Evolutionary conservation across 2,888 invertebrate species (phyloP).

Genomic region (Dryobotodes eremita): DNA sequence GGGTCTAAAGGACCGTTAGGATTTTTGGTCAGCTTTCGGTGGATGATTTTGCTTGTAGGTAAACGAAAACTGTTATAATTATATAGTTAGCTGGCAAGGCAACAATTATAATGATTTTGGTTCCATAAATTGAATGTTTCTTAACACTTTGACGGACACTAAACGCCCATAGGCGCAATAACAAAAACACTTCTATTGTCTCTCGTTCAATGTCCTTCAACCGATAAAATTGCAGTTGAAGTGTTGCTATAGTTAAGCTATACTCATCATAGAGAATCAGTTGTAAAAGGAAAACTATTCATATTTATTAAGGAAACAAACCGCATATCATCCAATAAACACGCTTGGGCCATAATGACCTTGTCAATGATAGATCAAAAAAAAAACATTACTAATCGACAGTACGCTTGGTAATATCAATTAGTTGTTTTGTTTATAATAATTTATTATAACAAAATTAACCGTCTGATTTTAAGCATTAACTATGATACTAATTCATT

Average conservation of each 20-base stretch:
- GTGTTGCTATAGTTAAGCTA: not conserved
- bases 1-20: constrained; percentile 71
- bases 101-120: not conserved
- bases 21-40: constrained; percentile 66
- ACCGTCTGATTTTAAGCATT: not conserved
- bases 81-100: not conserved
- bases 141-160: too few relatives aligned
- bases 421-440: not conserved
- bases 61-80: not conserved
- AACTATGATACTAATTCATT: not conserved
- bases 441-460: not conserved
- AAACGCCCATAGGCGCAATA: too few relatives aligned
- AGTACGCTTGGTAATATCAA: not conserved
- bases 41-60: not conserved
- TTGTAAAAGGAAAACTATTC: not conserved
- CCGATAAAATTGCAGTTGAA: not conserved
- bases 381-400: not conserved
- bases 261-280: not conserved
- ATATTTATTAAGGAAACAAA: not conserved
- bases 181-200: too few relatives aligned
- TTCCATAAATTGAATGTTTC: not conserved
- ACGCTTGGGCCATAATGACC: not conserved
- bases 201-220: too few relatives aligned
- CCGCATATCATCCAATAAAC: not conserved
- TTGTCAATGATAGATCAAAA: not conserved